Conservation (phyloP, 2,113 vertebrate genomes). For the Scartelaos histophorus region DNA sequence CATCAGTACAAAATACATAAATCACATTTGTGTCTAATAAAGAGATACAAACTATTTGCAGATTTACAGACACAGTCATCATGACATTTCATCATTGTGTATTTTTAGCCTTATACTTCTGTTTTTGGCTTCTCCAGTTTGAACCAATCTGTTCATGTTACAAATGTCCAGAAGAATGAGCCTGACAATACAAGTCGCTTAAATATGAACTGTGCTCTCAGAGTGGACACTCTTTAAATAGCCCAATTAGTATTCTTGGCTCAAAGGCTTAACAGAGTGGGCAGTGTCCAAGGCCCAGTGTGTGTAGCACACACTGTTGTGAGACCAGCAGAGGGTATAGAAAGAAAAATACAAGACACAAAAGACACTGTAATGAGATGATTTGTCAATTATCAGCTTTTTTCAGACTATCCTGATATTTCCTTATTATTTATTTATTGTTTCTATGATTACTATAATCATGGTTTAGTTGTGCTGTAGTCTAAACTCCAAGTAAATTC, state of each 20-base stretch:
- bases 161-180: conserved; percentile 10
- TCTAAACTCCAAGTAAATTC: too few species aligned
- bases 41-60: too few species aligned
- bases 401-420: too few species aligned
- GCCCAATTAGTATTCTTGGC: conserved; percentile 74
- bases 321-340: conserved; percentile 32
- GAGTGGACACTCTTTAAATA: conserved; percentile 56
- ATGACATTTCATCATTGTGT: too few species aligned
- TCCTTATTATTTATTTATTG: too few species aligned
- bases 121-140: too few species aligned
- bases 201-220: conserved; percentile 42
- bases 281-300: conserved; percentile 56
- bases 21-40: too few species aligned
- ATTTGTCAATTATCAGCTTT: not conserved
- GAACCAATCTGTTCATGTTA: not conserved
- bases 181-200: conserved; percentile 29
- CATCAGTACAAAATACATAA: too few species aligned
- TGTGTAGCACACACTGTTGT: conserved; percentile 40
- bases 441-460: too few species aligned
- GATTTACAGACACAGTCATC: too few species aligned
- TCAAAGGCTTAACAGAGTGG: conserved; percentile 54
- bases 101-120: too few species aligned
- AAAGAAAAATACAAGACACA: conserved; percentile 26
- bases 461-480: too few species aligned
- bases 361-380: conserved; percentile 48